Evolutionary conservation across 2,113 vertebrate genomes (phyloP).

Genomic region (Apaloderma vittatum): DNA sequence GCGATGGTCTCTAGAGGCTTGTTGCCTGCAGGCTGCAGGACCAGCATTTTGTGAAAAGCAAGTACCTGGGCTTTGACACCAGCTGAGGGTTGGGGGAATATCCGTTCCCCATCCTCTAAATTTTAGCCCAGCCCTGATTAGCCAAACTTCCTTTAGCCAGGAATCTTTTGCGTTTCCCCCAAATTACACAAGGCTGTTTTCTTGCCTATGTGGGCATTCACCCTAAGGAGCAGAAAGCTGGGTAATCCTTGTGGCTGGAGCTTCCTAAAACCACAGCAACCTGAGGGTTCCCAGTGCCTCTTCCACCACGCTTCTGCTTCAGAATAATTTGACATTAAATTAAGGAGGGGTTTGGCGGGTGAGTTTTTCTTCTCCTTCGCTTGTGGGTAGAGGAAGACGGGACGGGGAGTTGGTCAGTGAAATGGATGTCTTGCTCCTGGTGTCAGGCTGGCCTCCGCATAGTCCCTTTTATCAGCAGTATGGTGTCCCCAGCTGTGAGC

Average conservation of each 20-base stretch:
- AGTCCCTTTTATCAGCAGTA: not conserved
- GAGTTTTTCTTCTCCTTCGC: not conserved
- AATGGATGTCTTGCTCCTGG: not conserved
- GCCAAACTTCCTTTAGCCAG: not conserved
- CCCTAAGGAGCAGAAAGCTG: not conserved
- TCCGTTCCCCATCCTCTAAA: not conserved
- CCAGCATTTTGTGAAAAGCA: not conserved
- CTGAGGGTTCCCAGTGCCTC: accelerated
- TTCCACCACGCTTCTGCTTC: accelerated
- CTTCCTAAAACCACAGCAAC: not conserved
- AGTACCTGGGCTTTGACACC: not conserved
- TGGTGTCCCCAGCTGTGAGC: constrained; percentile 35
- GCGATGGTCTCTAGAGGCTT: not conserved
- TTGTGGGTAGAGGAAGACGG: not conserved
- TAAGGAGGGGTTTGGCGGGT: not conserved
- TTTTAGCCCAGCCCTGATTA: not conserved
- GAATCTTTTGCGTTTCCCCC: not conserved
- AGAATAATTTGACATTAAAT: not conserved
- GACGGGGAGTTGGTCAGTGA: not conserved
- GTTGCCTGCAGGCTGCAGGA: not conserved
- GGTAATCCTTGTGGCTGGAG: not conserved
- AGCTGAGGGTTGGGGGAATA: not conserved
- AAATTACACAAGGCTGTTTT: not conserved
- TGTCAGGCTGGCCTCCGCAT: not conserved
- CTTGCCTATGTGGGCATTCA: not conserved